Evolutionary conservation across 2,888 invertebrate genomes (phyloP), one percentile per base, ranked within the genome.

Genomic region (Steinernema carpocapsae): DNA sequence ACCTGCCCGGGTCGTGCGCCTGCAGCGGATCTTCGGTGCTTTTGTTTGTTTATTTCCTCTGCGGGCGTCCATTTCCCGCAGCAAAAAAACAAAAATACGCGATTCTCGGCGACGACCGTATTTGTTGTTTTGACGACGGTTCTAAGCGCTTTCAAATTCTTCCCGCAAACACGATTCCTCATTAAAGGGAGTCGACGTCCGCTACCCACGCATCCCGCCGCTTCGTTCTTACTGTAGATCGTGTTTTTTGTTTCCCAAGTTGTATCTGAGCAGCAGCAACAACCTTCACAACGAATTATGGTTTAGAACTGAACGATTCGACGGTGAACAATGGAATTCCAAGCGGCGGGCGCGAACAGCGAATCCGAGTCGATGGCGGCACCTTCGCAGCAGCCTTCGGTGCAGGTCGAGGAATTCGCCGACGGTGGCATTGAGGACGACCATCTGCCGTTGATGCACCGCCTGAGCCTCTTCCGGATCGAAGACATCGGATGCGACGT

Each of bases 401-500:
- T 29, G 12, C 64, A 64, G 6, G 17, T 32, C 17, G 64, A 64
- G 2, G 64, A 64, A 14, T 2, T 7, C 7, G 6, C 32, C 64
- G 29, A 17, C 17, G 64, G 32, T n/a, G 32, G 4, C 32, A 24
- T 56, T 1, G 64, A 64, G 4, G 64, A 64, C 29, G 64, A 64
- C 17, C 17, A 29, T 3, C 12, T 64, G 24, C 78, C 79, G 3
- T 43, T 79, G 37, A 77, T 77, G 22, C 79, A 76, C 17, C 76
- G 82, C 6, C 73, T 80, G 26, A 82, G 83, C 42, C 56, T 73
- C 29, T 80, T 80, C 46, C 76, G 80, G 10, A 72, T 73, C 14
- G 74, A 74, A 26, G 82, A 73, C n/a, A 74, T 80, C 42, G 80
- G 80, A 12, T 80, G 80, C 74, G 80, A 80, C 75, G 82, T 80